These are phyloP conservation scores for Zalophus californianus DNA, from an alignment of 2,797 vertebrate genomes.

Conservation along the genomic window DNA sequence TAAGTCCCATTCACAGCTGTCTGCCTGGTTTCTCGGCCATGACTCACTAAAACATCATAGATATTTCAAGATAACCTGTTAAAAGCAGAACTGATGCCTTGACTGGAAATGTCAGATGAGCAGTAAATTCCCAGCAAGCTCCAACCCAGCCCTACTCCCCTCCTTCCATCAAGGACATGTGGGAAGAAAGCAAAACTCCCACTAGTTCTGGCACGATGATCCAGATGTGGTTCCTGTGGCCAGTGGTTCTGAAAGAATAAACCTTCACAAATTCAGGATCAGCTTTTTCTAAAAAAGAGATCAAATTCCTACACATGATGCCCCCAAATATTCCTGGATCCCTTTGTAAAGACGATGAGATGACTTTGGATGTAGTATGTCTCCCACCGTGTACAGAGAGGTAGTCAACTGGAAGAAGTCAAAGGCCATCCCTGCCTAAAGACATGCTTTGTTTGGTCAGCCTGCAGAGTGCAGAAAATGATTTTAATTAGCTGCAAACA, in stretches of 20 bases:
- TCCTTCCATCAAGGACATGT: not conserved
- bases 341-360: not conserved
- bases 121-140: slow-evolving; percentile 49
- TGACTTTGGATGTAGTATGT: not conserved
- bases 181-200: not conserved
- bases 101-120: slow-evolving; percentile 41
- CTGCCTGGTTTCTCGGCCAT: slow-evolving; percentile 34
- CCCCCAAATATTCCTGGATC: not conserved
- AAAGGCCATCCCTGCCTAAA: not conserved
- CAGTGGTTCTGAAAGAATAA: not conserved
- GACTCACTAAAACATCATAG: slow-evolving; percentile 63
- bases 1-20: not conserved
- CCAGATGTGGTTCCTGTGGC: not conserved
- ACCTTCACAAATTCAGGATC: not conserved
- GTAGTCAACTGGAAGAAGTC: not conserved
- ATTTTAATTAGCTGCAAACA: slow-evolving; percentile 9
- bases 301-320: not conserved
- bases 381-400: not conserved
- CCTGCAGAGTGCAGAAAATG: not conserved
- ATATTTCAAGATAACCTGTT: slow-evolving; percentile 35
- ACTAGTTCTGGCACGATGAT: not conserved
- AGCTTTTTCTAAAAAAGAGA: not conserved
- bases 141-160: not conserved
- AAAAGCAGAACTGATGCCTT: slow-evolving; percentile 40
- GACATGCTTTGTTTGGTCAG: not conserved